phyloP scores from a whole-genome alignment of 1,140 invertebrate genomes.

The roundworm (Caenorhabditis elegans) region WBcel235 BX284605.5:13857501-13858000 shows the following conservation, averaged over 20 bases:
- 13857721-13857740: neutral
- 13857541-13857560: neutral
- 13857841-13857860: neutral
- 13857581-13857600: neutral
- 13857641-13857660: neutral
- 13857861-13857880: neutral
- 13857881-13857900: neutral
- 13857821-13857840: slow-evolving; percentile 10
- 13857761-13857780: no score
- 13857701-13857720: neutral
- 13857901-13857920: neutral
- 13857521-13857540: neutral
- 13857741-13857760: neutral
- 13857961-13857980: neutral
- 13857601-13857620: neutral
- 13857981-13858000: no score
- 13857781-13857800: neutral
- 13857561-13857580: slow-evolving; percentile 7
- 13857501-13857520: neutral
- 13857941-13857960: neutral
- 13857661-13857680: neutral
- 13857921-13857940: neutral
- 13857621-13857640: neutral
- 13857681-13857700: neutral
- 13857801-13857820: neutral